Conservation (phyloP, 1,140 invertebrate genomes). For the Eriocheir sinensis region DNA sequence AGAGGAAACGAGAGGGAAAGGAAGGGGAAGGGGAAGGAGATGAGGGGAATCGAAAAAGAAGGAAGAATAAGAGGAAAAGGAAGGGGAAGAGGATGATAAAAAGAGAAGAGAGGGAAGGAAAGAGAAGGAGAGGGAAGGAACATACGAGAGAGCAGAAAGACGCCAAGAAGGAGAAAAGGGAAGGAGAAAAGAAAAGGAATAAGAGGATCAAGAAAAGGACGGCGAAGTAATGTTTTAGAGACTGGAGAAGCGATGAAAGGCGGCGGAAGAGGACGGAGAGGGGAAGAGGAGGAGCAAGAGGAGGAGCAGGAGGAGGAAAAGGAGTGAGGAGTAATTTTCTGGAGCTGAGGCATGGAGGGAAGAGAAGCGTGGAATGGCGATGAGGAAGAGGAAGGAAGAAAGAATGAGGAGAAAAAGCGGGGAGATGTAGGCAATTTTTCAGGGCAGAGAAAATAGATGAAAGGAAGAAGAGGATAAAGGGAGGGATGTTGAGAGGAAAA, state of each 20-base stretch:
- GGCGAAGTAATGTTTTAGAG: not conserved
- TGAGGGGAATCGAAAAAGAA: not conserved
- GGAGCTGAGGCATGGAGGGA: not conserved
- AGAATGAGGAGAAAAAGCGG: not conserved
- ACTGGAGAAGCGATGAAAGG: not conserved
- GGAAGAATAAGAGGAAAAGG: not conserved
- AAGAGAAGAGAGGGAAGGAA: not conserved
- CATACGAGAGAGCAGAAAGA: not conserved
- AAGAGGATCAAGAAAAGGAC: not conserved
- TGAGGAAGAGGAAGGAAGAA: not conserved
- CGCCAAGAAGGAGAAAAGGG: not conserved
- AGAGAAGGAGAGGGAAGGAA: not conserved
- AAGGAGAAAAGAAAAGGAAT: not conserved
- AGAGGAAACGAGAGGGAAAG: not conserved
- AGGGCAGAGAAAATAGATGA: not conserved
- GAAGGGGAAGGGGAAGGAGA: not conserved
- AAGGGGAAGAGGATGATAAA: not conserved
- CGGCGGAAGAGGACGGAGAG: not conserved
- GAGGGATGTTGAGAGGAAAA: not conserved
- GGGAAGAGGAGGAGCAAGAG: not conserved
- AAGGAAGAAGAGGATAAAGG: not conserved
- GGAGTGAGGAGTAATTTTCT: not conserved
- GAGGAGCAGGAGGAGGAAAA: no score
- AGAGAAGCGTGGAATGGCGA: not conserved
- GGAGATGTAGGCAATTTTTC: no score